Percentiles rank a stretch among this genome's conserved stretches.
These are phyloP conservation scores for Sweltsa coloradensis DNA, from an alignment of 1,140 invertebrate genomes.

Conservation along the genomic window DNA sequence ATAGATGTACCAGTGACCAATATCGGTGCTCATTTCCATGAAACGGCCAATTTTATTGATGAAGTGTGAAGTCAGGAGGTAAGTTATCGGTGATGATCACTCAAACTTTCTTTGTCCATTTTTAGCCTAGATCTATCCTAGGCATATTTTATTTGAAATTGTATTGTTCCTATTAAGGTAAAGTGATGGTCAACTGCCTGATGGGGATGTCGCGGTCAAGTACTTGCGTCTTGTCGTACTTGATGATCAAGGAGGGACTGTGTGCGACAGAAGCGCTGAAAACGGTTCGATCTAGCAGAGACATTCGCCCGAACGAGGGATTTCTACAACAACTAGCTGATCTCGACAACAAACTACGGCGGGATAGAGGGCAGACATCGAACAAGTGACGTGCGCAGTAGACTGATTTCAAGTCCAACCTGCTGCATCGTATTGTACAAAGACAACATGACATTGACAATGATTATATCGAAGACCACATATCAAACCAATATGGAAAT, in stretches of 20 bases:
- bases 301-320: constrained; percentile 65
- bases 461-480: too few relatives aligned
- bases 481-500: too few relatives aligned
- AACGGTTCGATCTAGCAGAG: constrained; percentile 48
- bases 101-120: too few relatives aligned
- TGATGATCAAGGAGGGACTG: constrained; percentile 72
- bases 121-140: too few relatives aligned
- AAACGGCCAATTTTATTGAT: constrained; percentile 67
- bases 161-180: too few relatives aligned
- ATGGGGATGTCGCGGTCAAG: constrained; percentile 72
- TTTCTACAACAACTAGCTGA: constrained; percentile 64
- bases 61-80: constrained; percentile 58
- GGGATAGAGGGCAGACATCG: constrained; percentile 24
- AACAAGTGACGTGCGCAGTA: not conserved
- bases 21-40: constrained; percentile 64
- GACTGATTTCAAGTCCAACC: too few relatives aligned
- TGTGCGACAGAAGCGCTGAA: constrained; percentile 58
- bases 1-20: constrained; percentile 62
- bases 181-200: constrained; percentile 66
- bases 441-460: too few relatives aligned
- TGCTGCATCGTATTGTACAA: not conserved
- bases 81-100: too few relatives aligned
- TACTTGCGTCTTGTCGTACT: constrained; percentile 64
- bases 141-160: too few relatives aligned
- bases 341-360: constrained; percentile 49